phyloP scores from a whole-genome alignment of 1,140 invertebrate species.

The Ylistrum balloti region DNA sequence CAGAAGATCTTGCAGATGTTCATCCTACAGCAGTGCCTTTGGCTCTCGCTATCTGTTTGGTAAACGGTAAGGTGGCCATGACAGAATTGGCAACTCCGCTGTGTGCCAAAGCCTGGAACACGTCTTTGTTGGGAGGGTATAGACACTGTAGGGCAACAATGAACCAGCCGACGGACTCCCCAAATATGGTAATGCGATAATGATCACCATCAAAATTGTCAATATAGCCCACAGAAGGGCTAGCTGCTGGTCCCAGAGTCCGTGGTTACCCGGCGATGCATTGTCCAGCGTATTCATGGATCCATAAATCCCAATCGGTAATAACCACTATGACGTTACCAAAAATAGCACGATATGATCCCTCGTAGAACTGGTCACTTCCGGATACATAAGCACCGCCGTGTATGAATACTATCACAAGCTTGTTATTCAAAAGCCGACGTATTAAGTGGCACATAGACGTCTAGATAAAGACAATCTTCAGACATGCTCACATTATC shows the following conservation, averaged over 20 bases:
- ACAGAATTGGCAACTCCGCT: slow-evolving; percentile 47
- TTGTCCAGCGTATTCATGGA: slow-evolving; percentile 84
- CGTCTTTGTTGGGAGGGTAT: slow-evolving; percentile 52
- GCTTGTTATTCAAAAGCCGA: background rate
- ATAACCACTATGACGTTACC: slow-evolving; percentile 53
- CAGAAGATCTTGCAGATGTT: background rate
- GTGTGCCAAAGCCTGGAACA: slow-evolving; percentile 49
- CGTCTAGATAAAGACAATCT: slow-evolving; percentile 56
- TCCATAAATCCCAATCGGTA: slow-evolving; percentile 57
- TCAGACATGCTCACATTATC: slow-evolving; percentile 41
- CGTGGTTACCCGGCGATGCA: slow-evolving; percentile 91
- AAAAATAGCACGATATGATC: slow-evolving; percentile 88
- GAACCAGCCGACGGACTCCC: slow-evolving; percentile 86
- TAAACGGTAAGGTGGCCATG: background rate
- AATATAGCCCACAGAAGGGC: slow-evolving; percentile 89
- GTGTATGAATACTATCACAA: slow-evolving; percentile 55
- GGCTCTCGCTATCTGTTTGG: background rate
- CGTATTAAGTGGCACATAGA: slow-evolving; percentile 48
- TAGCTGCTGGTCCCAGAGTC: slow-evolving; percentile 88
- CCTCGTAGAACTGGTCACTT: slow-evolving; percentile 92
- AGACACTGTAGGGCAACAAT: slow-evolving; percentile 68
- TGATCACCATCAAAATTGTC: slow-evolving; percentile 88
- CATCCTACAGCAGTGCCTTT: background rate
- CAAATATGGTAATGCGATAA: slow-evolving; percentile 87
- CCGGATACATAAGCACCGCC: slow-evolving; percentile 52